Evolutionary conservation across 2,888 invertebrate genomes (phyloP), one percentile per base, ranked within the genome.

Genomic region (Hypena proboscidalis): DNA sequence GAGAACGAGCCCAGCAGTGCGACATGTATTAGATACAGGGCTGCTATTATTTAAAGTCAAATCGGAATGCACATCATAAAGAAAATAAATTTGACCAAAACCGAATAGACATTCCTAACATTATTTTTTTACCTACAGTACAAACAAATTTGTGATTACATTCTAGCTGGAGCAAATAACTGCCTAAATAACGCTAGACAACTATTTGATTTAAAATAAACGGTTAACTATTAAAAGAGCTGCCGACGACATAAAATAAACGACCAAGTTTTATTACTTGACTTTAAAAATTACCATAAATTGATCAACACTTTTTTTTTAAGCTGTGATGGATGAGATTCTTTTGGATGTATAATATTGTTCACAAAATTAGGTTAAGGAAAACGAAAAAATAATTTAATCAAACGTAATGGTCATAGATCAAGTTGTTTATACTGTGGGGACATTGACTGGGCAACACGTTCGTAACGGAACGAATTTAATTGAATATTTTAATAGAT

Each of bases 291-390:
- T 50, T 50, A 40, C 36, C 39, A 52, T 35, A 43, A n/a, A 21
- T 29, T 42, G 20, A 22, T 37, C 34, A 38, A 10, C 39, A n/a
- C n/a, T 14, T 7, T 15, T 23, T n/a, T 45, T 50, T 37, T 29
- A 46, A 50, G 8, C 33, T 4, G 10, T 58, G 56, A 62, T 56
- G 26, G 37, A 62, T 59, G 45, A 13, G 46, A 44, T 40, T 37
- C 32, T 25, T 31, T 9, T 47, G 29, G 35, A 58, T 61, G 29
- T 32, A 58, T 61, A 52, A 8, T 23, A 44, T 48, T 34, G 10
- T 13, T 43, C 20, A 43, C 31, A 29, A 38, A 41, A 44, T 53
- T 48, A 11, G n/a, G 10, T 14, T 20, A 15, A 37, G 19, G 9
- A 8, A 17, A 19, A 30, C 9, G 6, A 10, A 22, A 10, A 22